A percentile compares a stretch with the other conserved stretches of the same genome.
Conservation (phyloP, 1,140 invertebrate species). For the Platyscapa corneri region DNA sequence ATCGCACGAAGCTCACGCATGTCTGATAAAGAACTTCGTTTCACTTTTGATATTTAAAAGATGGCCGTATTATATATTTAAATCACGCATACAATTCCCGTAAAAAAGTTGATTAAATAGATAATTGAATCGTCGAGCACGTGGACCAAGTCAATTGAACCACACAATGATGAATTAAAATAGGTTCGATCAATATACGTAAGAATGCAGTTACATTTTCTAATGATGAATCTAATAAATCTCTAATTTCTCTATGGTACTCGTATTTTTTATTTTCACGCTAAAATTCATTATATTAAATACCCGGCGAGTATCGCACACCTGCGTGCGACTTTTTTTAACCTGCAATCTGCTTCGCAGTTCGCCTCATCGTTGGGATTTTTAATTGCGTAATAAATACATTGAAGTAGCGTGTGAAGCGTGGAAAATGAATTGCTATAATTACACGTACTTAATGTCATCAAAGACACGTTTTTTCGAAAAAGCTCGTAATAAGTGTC, state of each 20-base stretch:
- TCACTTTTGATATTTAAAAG: background rate
- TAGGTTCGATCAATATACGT: too few species aligned
- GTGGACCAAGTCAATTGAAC: too few species aligned
- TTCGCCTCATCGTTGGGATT: background rate
- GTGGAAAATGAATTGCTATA: background rate
- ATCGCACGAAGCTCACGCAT: background rate
- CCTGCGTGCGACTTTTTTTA: background rate
- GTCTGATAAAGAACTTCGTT: background rate
- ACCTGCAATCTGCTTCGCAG: background rate
- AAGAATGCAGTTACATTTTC: background rate
- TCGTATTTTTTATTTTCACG: conserved; percentile 11
- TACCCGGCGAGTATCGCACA: background rate
- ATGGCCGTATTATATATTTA: background rate
- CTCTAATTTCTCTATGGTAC: background rate
- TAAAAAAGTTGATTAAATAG: too few species aligned
- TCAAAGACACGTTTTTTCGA: background rate
- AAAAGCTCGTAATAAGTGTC: background rate
- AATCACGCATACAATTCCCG: too few species aligned
- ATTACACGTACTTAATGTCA: background rate
- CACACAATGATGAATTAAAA: too few species aligned
- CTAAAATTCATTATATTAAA: background rate
- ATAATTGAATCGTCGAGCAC: too few species aligned
- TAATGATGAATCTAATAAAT: background rate
- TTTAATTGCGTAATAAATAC: conserved; percentile 21
- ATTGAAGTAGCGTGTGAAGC: conserved; percentile 28